Percentiles rank a stretch among this genome's conserved stretches.
Evolutionary conservation across 2,797 vertebrate species (phyloP).

Genomic region (Tragopan temminckii): DNA sequence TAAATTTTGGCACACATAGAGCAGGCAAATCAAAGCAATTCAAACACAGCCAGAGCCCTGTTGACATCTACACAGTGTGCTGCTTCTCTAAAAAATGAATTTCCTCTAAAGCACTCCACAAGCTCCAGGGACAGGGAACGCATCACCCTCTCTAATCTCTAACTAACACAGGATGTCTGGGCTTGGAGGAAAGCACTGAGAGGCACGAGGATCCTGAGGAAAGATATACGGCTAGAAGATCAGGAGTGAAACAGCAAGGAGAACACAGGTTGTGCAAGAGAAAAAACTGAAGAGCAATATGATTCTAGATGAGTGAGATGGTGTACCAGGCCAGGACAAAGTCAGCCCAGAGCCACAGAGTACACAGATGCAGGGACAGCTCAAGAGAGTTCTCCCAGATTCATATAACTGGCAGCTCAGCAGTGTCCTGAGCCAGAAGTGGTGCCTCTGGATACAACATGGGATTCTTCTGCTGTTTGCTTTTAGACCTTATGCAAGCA

Average conservation of each 20-base stretch:
- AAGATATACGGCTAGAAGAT: background rate
- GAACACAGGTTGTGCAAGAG: background rate
- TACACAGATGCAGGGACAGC: fast-evolving
- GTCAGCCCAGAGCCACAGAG: background rate
- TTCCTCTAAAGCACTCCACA: constrained; percentile 29
- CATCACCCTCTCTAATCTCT: background rate
- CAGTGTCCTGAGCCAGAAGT: background rate
- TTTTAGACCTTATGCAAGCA: background rate
- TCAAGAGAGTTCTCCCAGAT: background rate
- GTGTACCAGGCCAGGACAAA: background rate
- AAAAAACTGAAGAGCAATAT: background rate
- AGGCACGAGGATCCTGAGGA: background rate
- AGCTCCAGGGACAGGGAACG: constrained; percentile 23
- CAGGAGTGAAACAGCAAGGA: constrained; percentile 1
- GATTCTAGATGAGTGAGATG: fast-evolving
- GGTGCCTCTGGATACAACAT: background rate
- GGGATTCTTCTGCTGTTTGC: background rate
- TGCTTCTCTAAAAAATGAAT: constrained; percentile 32
- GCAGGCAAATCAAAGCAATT: constrained; percentile 69
- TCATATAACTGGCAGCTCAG: background rate
- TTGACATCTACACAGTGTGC: constrained; percentile 43
- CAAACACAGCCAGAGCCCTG: constrained; percentile 41
- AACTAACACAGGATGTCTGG: background rate
- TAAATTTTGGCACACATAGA: constrained; percentile 43
- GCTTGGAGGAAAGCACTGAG: background rate